phyloP scores from a whole-genome alignment of 2,113 vertebrate species.

The Noctilio leporinus region DNA sequence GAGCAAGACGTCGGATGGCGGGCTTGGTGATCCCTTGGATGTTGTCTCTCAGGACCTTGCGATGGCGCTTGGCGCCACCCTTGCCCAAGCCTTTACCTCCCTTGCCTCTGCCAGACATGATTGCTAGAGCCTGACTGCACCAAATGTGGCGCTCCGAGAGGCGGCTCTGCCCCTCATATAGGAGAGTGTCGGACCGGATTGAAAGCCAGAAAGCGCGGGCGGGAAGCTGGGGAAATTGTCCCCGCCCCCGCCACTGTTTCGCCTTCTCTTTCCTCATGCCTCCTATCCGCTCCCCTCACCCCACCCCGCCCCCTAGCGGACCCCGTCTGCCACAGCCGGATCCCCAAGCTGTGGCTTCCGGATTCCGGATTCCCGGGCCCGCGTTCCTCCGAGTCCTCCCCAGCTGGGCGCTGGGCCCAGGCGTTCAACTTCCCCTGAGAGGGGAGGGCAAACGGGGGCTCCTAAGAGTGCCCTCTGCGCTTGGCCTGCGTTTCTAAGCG shows the following conservation, averaged over 20 bases:
- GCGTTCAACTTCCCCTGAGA: neutral
- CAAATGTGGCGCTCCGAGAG: accelerated
- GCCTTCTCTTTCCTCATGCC: neutral
- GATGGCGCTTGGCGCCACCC: neutral
- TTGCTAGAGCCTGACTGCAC: accelerated
- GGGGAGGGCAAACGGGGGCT: neutral
- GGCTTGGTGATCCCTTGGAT: constrained; percentile 50
- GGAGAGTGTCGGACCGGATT: constrained; percentile 32
- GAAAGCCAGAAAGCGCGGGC: constrained; percentile 8
- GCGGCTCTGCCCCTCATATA: neutral
- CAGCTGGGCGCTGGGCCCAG: neutral
- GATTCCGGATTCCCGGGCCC: no score
- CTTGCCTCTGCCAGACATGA: neutral
- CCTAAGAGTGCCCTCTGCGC: no score
- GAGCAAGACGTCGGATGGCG: neutral
- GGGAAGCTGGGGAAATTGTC: neutral
- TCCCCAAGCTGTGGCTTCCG: neutral
- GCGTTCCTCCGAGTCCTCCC: neutral
- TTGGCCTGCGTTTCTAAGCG: no score
- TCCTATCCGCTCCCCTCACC: no score
- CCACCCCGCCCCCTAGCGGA: neutral
- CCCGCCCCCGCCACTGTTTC: neutral
- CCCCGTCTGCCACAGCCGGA: accelerated
- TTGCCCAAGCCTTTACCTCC: neutral
- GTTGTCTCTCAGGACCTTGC: constrained; percentile 16